These are phyloP conservation scores for Cheirogaleus medius DNA, from an alignment of 2,113 vertebrate genomes.

Conservation along the genomic window DNA sequence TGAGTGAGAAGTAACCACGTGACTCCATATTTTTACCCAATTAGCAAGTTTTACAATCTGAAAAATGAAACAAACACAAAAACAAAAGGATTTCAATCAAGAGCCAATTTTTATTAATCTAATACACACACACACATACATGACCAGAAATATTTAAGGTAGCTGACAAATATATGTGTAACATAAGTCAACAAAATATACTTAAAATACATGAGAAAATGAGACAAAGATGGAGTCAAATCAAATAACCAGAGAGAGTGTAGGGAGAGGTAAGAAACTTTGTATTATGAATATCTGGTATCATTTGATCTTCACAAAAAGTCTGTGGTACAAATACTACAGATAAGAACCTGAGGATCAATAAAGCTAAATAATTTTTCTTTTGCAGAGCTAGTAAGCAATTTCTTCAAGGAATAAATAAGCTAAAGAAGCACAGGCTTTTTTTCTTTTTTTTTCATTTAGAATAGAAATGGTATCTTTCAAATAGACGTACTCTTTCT, in stretches of 20 bases:
- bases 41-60: not conserved
- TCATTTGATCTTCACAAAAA: constrained; percentile 20
- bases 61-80: not conserved
- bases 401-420: not conserved
- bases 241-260: not conserved
- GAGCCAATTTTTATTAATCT: not conserved
- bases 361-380: not conserved
- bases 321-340: not conserved
- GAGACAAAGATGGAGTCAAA: not conserved
- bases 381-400: not conserved
- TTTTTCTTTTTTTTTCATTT: constrained; percentile 6
- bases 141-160: not conserved
- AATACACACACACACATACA: too few relatives aligned
- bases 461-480: not conserved
- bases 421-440: not conserved
- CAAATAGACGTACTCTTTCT: not conserved
- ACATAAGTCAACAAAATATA: not conserved
- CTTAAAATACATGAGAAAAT: not conserved
- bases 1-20: not conserved
- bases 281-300: not conserved
- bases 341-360: not conserved
- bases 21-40: not conserved
- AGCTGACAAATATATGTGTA: not conserved
- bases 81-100: not conserved
- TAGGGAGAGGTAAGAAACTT: not conserved